Conservation (phyloP, 2,888 invertebrate genomes). For the Chymomyza fuscimana region DNA sequence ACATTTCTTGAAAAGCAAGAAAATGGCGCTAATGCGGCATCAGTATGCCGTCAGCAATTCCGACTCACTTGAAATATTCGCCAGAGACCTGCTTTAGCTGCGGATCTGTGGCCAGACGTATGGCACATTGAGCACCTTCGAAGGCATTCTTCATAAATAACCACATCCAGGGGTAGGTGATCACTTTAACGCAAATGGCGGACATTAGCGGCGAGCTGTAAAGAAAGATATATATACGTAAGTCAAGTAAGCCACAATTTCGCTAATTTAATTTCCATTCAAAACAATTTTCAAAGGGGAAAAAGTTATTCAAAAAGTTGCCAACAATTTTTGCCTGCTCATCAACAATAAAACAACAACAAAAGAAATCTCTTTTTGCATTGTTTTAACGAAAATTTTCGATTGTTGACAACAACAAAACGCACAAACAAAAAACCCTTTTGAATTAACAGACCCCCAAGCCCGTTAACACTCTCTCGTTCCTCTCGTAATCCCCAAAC, state of each 20-base stretch:
- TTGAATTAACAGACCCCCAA: not conserved
- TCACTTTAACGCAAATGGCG: conserved; percentile 81
- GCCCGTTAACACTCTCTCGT: not conserved
- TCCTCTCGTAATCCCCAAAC: not conserved
- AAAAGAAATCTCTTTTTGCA: conserved; percentile 29
- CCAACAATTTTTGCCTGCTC: conserved; percentile 15
- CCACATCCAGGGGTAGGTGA: conserved; percentile 85
- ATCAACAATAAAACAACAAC: conserved; percentile 14
- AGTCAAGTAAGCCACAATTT: conserved; percentile 38
- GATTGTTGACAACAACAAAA: conserved; percentile 42
- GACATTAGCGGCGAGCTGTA: conserved; percentile 79
- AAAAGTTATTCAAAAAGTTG: conserved; percentile 10
- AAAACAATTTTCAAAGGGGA: conserved; percentile 28
- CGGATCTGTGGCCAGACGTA: conserved; percentile 85
- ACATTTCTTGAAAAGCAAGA: conserved; percentile 8
- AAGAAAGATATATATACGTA: conserved; percentile 6
- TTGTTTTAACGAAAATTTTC: conserved; percentile 55
- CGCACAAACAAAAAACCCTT: conserved; percentile 35
- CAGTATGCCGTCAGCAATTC: conserved; percentile 26
- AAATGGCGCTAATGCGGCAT: conserved; percentile 52
- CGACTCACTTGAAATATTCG: conserved; percentile 84
- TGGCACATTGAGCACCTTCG: conserved; percentile 85
- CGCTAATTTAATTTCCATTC: conserved; percentile 45
- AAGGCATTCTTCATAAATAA: conserved; percentile 84
- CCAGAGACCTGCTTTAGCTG: conserved; percentile 83